Evolutionary conservation across 37 sponge, comb jelly and placozoan species (phyloP), one percentile per base, ranked within the genome.

Genomic region (Spongilla lacustris): DNA sequence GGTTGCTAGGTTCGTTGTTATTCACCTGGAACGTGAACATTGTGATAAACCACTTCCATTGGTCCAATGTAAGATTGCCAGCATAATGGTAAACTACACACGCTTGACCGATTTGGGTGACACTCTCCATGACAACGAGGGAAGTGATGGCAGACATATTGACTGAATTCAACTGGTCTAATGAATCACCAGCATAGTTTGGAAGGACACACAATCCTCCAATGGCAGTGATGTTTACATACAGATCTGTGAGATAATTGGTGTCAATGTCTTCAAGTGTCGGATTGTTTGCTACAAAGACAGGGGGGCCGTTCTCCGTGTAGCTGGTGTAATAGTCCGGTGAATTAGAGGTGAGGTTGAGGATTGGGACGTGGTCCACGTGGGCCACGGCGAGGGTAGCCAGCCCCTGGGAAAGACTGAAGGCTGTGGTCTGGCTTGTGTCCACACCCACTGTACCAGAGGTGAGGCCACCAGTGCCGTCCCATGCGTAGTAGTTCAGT

Each of bases 1-100:
- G 91, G 25, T 85, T 86, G 78, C 91, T 90, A 2, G 94, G 94
- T 67, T 94, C 94, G 28, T 76, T 69, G 48, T 94, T 73, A 32
- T 66, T 49, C 3, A 94, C 78, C 6, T 80, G 74, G 75, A 94
- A 94, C 8, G 77, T 34, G 24, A 85, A 38, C 79, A 78, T 88
- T 11, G 76, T 75, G 67, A 94, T 68, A 37, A 86, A 85, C 13
- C 74, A 32, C 38, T 75, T 38, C 94, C 94, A 94, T 2, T 90
- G 66, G 26, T 67, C 75, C 23, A 84, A 37, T 8, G 78, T 85
- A 25, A 82, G 77, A 0, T 66, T 77, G 25, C 82, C 85, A 21
- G 50, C 77, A 71, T 85, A 88, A 2, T 75, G 66, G 66, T 90
- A 94, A 9, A 26, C n/a, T 2, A 78, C 41, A 76, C 94, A 94